phyloP scores from a whole-genome alignment of 2,888 invertebrate genomes.

The Megaustenia siamemsis region DNA sequence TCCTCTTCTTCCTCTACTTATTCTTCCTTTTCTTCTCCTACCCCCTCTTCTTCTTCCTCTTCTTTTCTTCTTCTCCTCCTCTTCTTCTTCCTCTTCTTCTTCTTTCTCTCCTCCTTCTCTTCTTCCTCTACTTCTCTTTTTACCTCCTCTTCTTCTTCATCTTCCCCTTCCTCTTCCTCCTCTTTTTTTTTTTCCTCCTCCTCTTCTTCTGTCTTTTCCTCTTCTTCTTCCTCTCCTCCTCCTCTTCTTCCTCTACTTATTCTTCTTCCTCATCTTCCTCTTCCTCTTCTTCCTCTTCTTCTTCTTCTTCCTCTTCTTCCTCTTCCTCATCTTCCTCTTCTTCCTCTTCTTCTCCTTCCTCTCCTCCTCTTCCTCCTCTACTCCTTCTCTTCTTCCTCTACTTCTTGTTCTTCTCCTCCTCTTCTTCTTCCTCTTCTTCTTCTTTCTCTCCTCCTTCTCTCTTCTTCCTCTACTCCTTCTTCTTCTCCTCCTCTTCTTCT shows the following conservation, averaged over 20 bases:
- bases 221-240: not conserved
- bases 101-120: not conserved
- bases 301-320: too few relatives aligned
- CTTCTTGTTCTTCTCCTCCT: too few relatives aligned
- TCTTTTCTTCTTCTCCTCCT: not conserved
- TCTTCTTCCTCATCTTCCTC: too few relatives aligned
- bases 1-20: too few relatives aligned
- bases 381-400: too few relatives aligned
- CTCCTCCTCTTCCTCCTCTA: too few relatives aligned
- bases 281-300: too few relatives aligned
- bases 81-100: not conserved
- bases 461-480: not conserved
- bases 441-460: not conserved
- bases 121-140: slow-evolving; percentile 5
- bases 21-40: not conserved
- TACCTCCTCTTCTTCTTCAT: not conserved
- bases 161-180: not conserved
- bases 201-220: not conserved
- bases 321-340: too few relatives aligned
- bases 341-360: too few relatives aligned
- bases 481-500: too few relatives aligned
- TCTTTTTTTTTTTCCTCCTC: slow-evolving; percentile 11
- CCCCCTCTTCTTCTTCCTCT: not conserved
- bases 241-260: too few relatives aligned
- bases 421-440: too few relatives aligned